Evolutionary conservation across 1,140 invertebrate genomes (phyloP), one percentile per base, ranked within the genome.

Genomic region (Camponotus floridanus): DNA sequence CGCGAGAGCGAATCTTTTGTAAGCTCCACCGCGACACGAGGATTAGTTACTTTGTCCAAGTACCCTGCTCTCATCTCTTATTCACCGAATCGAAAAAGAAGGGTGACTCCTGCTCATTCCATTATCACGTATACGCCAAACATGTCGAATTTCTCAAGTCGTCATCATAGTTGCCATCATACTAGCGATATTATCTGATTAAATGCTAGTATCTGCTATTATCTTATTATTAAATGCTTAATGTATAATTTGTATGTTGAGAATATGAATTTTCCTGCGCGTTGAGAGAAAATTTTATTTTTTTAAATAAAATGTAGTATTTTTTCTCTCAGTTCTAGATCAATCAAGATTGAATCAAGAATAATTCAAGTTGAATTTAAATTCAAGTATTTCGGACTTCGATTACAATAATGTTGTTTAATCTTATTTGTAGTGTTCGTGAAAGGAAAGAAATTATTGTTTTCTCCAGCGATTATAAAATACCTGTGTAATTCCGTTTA

Each of bases 1-100:
- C 70, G 73, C 86, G 84, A 79, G 86, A 83, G 68, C 39, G 80
- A 86, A 31, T 79, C 90, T 91, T 90, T 90, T 91, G 88, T 92
- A 91, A 92, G 88, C 86, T 80, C 59, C 33, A 83, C 79, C 73
- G 70, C 80, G 85, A 91, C 89, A 86, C 87, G 86, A 74, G 90
- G 90, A 92, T 92, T 92, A 92, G 91, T 92, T 92, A 91, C 91
- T 91, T 87, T 91, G 83, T 89, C 74, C 76, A 71, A 91, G 89
- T 86, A 90, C 62, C 67, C 73, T 33, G 65, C 70, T 51, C 88
- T 92, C 89, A 92, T 92, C 86, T 91, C 91, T 92, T 91, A 92
- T 92, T 92, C 91, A 92, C 85, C 86, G 70, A 71, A 51, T 86
- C 78, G 76, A 81, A 85, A 86, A 86, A 86, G 55, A 13, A 83